phyloP scores from a whole-genome alignment of 2,113 vertebrate species.

The Elgaria multicarinata region DNA sequence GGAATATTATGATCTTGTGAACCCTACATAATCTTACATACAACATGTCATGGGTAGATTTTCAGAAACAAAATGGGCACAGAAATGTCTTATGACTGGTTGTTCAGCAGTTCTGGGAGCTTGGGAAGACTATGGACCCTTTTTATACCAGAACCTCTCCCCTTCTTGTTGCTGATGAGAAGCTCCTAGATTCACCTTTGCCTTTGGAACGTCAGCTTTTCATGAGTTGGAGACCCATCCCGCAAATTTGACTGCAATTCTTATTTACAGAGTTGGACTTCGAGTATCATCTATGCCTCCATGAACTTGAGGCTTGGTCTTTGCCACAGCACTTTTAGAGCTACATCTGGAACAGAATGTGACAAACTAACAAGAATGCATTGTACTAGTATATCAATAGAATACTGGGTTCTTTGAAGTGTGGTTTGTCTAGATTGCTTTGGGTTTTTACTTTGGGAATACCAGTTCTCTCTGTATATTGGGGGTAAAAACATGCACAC shows the following conservation, averaged over 20 bases:
- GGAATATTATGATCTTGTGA: neutral
- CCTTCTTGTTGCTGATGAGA: neutral
- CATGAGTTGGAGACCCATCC: neutral
- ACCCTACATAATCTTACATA: neutral
- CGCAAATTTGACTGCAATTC: neutral
- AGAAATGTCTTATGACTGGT: neutral
- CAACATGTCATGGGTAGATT: neutral
- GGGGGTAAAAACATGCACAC: neutral
- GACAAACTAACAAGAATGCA: neutral
- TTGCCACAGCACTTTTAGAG: neutral
- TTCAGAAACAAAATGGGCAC: neutral
- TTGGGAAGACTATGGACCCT: neutral
- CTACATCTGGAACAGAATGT: neutral
- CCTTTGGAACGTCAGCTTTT: neutral
- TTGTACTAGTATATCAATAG: neutral
- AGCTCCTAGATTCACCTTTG: neutral
- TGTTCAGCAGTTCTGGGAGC: neutral
- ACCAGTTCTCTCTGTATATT: neutral
- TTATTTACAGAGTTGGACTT: neutral
- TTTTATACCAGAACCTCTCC: neutral
- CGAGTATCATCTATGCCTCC: neutral
- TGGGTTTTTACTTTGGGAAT: neutral
- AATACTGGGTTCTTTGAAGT: neutral
- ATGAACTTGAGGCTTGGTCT: neutral
- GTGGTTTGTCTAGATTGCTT: neutral